Base-by-base conservation (phyloP, 2,797 vertebrate species). In the Sarcophilus harrisii region DNA sequence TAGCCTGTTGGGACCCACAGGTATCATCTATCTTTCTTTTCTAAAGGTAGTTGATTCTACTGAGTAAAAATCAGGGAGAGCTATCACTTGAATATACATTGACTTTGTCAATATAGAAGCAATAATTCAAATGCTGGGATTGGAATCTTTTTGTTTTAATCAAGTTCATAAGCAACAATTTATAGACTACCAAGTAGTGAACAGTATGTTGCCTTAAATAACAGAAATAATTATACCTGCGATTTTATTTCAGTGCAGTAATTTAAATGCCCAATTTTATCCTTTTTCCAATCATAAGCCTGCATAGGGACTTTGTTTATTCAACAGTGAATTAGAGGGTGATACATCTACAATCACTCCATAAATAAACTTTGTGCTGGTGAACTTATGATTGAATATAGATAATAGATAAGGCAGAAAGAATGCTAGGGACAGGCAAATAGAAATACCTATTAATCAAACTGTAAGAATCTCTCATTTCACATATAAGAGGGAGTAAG, bases 1-100 rank as follows among this genome's bases (percentile, higher is more conserved):
- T 49, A 10, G 73, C 9, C 52, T 94, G 89, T 93, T 30, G 96
- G 28, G 29, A 30, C 92, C 45, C 73, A 9, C 3, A 13, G 91
- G 92, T 57, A 97, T 92, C 73, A 93, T 92, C 91, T 96, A 91
- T 32, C 95, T 97, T 96, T 97, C 57, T 96, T 96, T 97, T 94
- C 95, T 58, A 94, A 95, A 95, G 32, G 92, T 89, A 95, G 5
- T 91, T 91, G 66, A 92, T 91, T 90, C 27, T 95, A 52, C 90
- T 28, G 54, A 94, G 54, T 95, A 66, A 93, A 49, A 30, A 24
- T 90, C 95, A 94, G 32, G 24, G 73, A n/a, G 5, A 93, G 27
- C 3, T 11, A 91, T 90, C 30, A 55, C 24, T 96, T 93, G 62
- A 55, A 28, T 59, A 4, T 93, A 90, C 24, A 93, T 5, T 55